Conservation (phyloP, 1,140 invertebrate species). For the Uloborus diversus region DNA sequence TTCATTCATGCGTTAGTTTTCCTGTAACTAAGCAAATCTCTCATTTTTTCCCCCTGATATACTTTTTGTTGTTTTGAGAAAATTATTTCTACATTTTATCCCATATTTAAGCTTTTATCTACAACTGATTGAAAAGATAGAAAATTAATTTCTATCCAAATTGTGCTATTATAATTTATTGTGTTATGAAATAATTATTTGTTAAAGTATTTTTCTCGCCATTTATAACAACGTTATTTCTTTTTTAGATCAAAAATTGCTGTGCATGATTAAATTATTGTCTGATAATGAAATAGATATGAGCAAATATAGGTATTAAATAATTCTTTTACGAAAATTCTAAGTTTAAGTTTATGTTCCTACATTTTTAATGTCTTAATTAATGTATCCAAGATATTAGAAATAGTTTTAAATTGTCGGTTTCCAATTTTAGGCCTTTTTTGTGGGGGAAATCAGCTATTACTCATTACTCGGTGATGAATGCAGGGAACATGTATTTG, state of each 20-base stretch:
- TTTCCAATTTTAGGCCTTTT: conserved; percentile 80
- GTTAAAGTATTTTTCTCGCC: background rate
- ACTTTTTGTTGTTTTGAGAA: no score
- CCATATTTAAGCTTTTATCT: no score
- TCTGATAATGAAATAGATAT: conserved; percentile 29
- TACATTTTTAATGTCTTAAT: background rate
- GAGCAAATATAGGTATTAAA: conserved; percentile 29
- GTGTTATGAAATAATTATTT: background rate
- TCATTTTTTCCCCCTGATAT: no score
- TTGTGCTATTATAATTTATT: no score
- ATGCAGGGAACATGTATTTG: conserved; percentile 70
- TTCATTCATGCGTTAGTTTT: no score
- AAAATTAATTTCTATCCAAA: no score
- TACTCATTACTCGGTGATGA: conserved; percentile 75
- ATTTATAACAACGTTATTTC: background rate
- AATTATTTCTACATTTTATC: no score
- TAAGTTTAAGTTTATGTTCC: background rate
- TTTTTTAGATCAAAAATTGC: conserved; percentile 38
- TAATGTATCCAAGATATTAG: no score
- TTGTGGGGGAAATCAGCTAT: conserved; percentile 81
- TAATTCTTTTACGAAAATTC: background rate
- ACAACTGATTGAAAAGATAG: no score
- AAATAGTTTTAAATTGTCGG: background rate
- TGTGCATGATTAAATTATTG: conserved; percentile 43
- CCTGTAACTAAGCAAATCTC: no score